phyloP scores from a whole-genome alignment of 2,888 invertebrate genomes.

The Frankliniella intonsa region DNA sequence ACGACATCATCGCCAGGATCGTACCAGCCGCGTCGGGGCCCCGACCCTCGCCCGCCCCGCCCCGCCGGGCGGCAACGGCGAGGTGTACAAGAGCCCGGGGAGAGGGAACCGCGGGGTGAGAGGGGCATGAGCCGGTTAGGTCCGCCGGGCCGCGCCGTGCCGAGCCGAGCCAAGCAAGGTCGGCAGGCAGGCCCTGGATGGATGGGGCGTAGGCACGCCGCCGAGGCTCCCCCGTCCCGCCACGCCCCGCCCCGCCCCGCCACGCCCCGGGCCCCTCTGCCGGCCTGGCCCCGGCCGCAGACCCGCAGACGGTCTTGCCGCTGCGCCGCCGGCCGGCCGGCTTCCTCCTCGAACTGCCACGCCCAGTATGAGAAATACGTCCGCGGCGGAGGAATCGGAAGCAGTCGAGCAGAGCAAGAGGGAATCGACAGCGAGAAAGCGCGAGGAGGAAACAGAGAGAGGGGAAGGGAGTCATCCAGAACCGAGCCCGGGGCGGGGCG shows the following conservation, averaged over 20 bases:
- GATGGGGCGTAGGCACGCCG: background rate
- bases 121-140: background rate
- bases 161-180: background rate
- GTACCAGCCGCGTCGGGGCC: no score
- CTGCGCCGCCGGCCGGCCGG: background rate
- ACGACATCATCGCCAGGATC: no score
- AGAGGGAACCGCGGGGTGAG: background rate
- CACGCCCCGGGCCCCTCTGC: background rate
- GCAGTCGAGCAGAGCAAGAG: background rate
- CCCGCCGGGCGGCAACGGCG: no score
- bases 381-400: background rate
- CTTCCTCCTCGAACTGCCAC: background rate
- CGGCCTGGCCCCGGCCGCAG: background rate
- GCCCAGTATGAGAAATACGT: conserved; percentile 20
- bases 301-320: background rate
- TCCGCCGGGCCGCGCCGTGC: background rate
- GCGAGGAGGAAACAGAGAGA: background rate
- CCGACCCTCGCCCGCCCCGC: no score
- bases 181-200: background rate
- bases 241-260: background rate
- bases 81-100: no score
- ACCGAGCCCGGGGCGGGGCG: background rate
- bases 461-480: background rate
- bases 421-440: background rate
- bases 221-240: background rate